A percentile compares a stretch with the other conserved stretches of the same genome.
Conservation (phyloP, 2,888 invertebrate genomes). For the Hydroisotoma schaefferi region DNA sequence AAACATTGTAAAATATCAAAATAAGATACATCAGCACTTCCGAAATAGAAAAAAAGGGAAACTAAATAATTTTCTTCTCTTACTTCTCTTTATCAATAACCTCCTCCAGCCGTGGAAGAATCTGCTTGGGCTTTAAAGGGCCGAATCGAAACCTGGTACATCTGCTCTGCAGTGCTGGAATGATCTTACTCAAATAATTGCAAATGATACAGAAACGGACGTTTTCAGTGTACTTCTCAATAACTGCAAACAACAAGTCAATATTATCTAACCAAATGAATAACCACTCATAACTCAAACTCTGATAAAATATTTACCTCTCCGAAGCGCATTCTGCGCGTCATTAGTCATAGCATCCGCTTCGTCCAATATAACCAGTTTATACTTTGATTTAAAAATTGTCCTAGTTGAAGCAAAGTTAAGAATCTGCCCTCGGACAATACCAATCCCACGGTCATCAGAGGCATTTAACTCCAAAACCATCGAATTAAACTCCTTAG, state of each 20-base stretch:
- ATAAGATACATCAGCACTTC: constrained; percentile 1
- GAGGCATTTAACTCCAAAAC: constrained; percentile 94
- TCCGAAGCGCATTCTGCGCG: constrained; percentile 94
- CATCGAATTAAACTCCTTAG: constrained; percentile 81
- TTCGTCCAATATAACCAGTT: constrained; percentile 95
- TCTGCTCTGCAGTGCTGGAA: constrained; percentile 95
- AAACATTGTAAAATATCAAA: constrained; percentile 36
- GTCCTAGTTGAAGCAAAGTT: constrained; percentile 96
- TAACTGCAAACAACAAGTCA: constrained; percentile 64
- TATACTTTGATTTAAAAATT: constrained; percentile 91
- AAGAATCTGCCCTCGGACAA: constrained; percentile 91
- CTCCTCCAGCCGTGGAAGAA: constrained; percentile 79
- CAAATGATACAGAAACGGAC: constrained; percentile 98
- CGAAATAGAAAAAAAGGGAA: too few species aligned
- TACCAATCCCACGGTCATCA: constrained; percentile 97
- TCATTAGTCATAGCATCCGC: constrained; percentile 99
- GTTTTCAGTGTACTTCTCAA: constrained; percentile 98
- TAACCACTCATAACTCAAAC: neutral
- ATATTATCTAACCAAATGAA: neutral
- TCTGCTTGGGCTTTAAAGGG: constrained; percentile 78
- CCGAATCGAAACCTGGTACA: constrained; percentile 96
- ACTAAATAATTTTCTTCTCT: too few species aligned
- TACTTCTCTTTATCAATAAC: constrained; percentile 81
- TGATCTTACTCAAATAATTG: constrained; percentile 97
- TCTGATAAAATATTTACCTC: constrained; percentile 63